Percentiles rank a stretch among this genome's conserved stretches.
Evolutionary conservation across 2,888 invertebrate genomes (phyloP).

Genomic region (Polydrusus tereticollis): DNA sequence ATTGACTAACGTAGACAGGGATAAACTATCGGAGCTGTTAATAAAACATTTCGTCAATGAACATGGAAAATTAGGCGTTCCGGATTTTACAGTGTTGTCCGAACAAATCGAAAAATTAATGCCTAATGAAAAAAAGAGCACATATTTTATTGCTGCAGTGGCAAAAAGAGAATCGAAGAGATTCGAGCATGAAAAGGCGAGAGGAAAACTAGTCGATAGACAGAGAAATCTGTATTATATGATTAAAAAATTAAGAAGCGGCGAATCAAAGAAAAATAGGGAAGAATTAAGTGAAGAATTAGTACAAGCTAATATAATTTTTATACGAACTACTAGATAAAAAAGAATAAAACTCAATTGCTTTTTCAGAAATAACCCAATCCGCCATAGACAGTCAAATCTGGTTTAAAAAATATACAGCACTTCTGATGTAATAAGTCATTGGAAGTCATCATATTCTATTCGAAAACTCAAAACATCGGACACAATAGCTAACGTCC

Average conservation of each 20-base stretch:
- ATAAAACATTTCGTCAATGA: constrained; percentile 10
- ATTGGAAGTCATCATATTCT: constrained; percentile 25
- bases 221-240: constrained; percentile 9
- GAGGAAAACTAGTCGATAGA: constrained; percentile 3
- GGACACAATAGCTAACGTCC: neutral
- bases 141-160: neutral
- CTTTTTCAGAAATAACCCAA: constrained; percentile 7
- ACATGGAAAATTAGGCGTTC: neutral
- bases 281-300: neutral
- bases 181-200: neutral
- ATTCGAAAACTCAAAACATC: neutral
- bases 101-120: neutral
- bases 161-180: neutral
- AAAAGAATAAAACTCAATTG: neutral
- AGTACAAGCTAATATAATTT: neutral
- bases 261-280: neutral
- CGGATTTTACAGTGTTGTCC: constrained; percentile 6
- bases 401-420: constrained; percentile 17
- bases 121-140: neutral
- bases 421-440: constrained; percentile 7
- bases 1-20: constrained; percentile 4
- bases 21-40: constrained; percentile 13
- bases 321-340: neutral
- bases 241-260: neutral
- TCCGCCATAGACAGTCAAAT: constrained; percentile 19